phyloP scores from a whole-genome alignment of 2,113 vertebrate genomes.

The Prolemur simus region DNA sequence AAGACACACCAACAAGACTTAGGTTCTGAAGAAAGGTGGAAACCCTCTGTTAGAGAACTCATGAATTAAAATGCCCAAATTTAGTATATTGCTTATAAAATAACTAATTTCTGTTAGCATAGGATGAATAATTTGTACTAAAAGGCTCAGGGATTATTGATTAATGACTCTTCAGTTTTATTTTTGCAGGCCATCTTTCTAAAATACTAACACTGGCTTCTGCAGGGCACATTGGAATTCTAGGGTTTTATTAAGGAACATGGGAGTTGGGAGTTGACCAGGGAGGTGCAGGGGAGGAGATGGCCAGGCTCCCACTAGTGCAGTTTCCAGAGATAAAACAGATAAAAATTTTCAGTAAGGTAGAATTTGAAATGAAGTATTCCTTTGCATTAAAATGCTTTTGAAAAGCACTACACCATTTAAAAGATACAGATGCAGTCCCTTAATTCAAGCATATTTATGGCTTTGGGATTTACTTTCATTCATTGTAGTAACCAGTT shows the following conservation, averaged over 20 bases:
- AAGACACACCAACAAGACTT: not conserved
- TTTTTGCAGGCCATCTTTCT: not conserved
- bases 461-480: not conserved
- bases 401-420: not conserved
- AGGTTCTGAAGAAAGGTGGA: not conserved
- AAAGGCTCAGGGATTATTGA: not conserved
- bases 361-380: not conserved
- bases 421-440: not conserved
- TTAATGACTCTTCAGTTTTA: not conserved
- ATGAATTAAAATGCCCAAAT: not conserved
- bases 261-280: not conserved
- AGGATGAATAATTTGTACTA: not conserved
- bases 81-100: not conserved
- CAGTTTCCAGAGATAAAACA: not conserved
- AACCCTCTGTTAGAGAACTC: not conserved
- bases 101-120: not conserved
- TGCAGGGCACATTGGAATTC: not conserved
- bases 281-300: not conserved
- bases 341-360: not conserved
- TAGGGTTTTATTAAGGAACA: not conserved
- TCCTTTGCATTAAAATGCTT: not conserved
- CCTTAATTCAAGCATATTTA: not conserved
- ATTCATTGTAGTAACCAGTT: not conserved
- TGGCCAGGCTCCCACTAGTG: not conserved
- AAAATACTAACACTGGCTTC: not conserved